Conservation (phyloP, 2,797 vertebrate genomes). For the Cheracebus regulus region DNA sequence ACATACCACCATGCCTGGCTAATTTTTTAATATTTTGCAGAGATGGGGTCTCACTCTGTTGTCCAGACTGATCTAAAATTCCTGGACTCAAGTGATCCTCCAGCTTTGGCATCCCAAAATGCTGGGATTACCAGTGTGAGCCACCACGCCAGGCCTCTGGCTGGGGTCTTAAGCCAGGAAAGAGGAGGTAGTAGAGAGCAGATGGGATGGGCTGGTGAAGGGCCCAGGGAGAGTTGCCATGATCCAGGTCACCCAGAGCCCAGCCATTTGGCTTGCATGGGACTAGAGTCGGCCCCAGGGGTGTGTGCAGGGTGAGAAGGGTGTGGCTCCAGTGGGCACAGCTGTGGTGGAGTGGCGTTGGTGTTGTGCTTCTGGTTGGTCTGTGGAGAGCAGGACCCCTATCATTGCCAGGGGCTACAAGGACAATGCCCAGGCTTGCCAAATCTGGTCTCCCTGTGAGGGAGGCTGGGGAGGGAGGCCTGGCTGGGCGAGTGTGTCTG, state of each 20-base stretch:
- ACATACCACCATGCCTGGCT: accelerated
- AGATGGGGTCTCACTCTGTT: too few species aligned
- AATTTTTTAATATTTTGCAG: too few species aligned
- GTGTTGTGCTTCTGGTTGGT: background rate
- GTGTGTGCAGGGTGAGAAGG: too few species aligned
- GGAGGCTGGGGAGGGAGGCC: background rate
- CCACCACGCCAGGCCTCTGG: background rate
- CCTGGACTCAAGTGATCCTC: too few species aligned
- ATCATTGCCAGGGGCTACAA: background rate
- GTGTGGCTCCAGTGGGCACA: background rate
- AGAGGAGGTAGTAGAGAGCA: background rate
- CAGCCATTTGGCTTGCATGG: background rate
- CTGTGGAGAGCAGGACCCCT: background rate
- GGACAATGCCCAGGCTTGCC: background rate
- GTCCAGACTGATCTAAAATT: too few species aligned
- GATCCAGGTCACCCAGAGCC: background rate
- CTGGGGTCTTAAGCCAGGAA: background rate
- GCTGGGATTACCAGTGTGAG: background rate
- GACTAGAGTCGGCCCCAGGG: background rate
- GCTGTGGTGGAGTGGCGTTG: background rate
- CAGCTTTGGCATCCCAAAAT: background rate
- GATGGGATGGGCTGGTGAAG: background rate
- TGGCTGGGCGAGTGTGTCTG: background rate
- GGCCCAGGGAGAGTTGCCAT: background rate
- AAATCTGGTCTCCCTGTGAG: background rate